Conservation (phyloP, 2,113 vertebrate genomes). For the Bujurquina vittata region DNA sequence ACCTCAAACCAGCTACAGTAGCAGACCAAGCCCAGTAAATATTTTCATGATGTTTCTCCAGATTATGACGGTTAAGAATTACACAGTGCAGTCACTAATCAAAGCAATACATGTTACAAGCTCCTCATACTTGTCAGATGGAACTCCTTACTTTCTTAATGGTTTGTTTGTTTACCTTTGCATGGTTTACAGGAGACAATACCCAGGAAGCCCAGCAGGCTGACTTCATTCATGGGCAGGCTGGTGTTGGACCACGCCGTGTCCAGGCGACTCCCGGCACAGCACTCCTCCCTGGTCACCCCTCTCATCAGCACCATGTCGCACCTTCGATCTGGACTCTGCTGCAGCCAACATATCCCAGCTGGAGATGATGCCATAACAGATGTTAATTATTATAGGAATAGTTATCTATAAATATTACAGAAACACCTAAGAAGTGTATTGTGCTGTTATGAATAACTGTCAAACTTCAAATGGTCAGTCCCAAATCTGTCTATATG, state of each 20-base stretch:
- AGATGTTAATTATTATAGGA: neutral
- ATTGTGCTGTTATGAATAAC: neutral
- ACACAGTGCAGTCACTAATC: neutral
- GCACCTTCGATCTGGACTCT: conserved; percentile 88
- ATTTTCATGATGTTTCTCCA: neutral
- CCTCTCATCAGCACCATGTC: conserved; percentile 91
- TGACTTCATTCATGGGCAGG: conserved; percentile 92
- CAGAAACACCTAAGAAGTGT: neutral
- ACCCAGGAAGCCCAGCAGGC: conserved; percentile 91
- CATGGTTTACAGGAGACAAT: conserved; percentile 93
- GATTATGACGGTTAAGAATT: neutral
- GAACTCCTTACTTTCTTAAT: neutral
- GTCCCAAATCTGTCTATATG: neutral
- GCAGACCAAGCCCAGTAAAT: neutral
- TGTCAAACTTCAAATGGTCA: neutral
- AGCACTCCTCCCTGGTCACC: conserved; percentile 92
- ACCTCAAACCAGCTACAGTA: conserved; percentile 4
- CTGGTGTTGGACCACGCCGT: conserved; percentile 94
- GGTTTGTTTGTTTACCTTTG: conserved; percentile 87
- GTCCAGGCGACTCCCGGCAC: conserved; percentile 86
- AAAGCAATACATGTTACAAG: neutral
- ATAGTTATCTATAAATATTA: neutral
- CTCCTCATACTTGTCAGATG: neutral
- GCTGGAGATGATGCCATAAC: conserved; percentile 73
- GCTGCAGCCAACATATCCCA: conserved; percentile 96